These are phyloP conservation scores for Echinarachnius parma DNA, from an alignment of 53 echinoderm and acorn worm genomes.

Conservation along the genomic window DNA sequence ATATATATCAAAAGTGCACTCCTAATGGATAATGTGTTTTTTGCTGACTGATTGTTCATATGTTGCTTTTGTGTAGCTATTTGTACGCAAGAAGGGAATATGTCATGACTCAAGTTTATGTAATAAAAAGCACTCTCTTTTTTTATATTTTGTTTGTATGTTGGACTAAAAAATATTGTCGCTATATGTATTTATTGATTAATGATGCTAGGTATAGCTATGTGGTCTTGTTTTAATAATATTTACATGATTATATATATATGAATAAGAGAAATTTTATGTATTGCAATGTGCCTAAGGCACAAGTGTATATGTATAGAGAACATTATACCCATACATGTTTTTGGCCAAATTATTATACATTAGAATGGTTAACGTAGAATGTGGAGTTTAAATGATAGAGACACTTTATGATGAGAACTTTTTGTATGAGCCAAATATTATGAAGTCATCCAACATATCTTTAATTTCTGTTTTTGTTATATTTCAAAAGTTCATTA, in stretches of 20 bases:
- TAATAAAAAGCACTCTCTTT: slow-evolving; percentile 2
- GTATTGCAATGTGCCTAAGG: slow-evolving; percentile 44
- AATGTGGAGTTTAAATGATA: slow-evolving; percentile 36
- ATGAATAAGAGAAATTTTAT: slow-evolving; percentile 37
- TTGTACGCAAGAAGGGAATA: slow-evolving; percentile 6
- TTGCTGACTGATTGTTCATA: not conserved
- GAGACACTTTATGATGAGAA: slow-evolving; percentile 38
- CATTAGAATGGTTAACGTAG: slow-evolving; percentile 39
- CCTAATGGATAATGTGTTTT: too few species aligned
- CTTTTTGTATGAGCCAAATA: slow-evolving; percentile 52
- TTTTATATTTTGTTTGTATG: slow-evolving; percentile 40
- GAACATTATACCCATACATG: slow-evolving; percentile 44
- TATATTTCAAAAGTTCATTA: slow-evolving; percentile 38
- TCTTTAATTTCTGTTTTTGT: slow-evolving; percentile 35
- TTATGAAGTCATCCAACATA: slow-evolving; percentile 36
- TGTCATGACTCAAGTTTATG: slow-evolving; percentile 6
- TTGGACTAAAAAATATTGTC: slow-evolving; percentile 33
- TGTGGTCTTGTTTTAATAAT: slow-evolving; percentile 50
- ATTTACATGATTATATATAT: slow-evolving; percentile 51
- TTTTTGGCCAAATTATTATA: slow-evolving; percentile 50
- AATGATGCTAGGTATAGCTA: slow-evolving; percentile 21
- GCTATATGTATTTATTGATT: slow-evolving; percentile 48
- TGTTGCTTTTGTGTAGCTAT: slow-evolving; percentile 22
- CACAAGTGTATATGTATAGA: slow-evolving; percentile 46
- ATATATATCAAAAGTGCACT: too few species aligned